Conservation (phyloP, 2,797 vertebrate species). For the Diplodus puntazzo region DNA sequence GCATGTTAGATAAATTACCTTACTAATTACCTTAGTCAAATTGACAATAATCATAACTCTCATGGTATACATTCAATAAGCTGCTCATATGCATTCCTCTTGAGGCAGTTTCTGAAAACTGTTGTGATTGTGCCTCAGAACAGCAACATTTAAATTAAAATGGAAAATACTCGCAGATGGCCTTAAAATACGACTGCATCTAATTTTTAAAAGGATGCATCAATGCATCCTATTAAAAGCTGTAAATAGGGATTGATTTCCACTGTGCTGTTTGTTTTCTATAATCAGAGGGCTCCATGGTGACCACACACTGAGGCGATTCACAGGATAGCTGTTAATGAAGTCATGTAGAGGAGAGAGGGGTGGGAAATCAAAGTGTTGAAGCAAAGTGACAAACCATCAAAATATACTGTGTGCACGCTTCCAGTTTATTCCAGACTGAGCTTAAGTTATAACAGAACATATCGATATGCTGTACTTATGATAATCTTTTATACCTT, state of each 20-base stretch:
- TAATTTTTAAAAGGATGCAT: neutral
- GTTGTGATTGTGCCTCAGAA: neutral
- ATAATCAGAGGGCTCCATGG: constrained; percentile 15
- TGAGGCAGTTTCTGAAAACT: neutral
- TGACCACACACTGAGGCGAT: constrained; percentile 7
- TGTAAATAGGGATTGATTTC: neutral
- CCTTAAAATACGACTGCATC: neutral
- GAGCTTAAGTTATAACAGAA: neutral
- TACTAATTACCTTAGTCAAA: neutral
- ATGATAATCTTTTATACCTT: neutral
- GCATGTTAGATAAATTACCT: neutral
- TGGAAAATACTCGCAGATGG: neutral
- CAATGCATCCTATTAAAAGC: neutral
- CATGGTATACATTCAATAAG: neutral
- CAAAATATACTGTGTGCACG: neutral
- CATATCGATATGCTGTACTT: neutral
- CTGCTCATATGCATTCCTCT: neutral
- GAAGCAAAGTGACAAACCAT: constrained; percentile 21
- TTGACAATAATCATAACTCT: neutral
- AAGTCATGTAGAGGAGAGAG: constrained; percentile 33
- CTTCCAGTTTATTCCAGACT: neutral
- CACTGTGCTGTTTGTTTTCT: constrained; percentile 17
- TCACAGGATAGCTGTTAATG: constrained; percentile 37
- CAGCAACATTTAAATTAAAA: neutral
- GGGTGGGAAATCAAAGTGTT: constrained; percentile 18